Conservation (phyloP, 2,888 invertebrate species). For the Drosophila mercatorum region DNA sequence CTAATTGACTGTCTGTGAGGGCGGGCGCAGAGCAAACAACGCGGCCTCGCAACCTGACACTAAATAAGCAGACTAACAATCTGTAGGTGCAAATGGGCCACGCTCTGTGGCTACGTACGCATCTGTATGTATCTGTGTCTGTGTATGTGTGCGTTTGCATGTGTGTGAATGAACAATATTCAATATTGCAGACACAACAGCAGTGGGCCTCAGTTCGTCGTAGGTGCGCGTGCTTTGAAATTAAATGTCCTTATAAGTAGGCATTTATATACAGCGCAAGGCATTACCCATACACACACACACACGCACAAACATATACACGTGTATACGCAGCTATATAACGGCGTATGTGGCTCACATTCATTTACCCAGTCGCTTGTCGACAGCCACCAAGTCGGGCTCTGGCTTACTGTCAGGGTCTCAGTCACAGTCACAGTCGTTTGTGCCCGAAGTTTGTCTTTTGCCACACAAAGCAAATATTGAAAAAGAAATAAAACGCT, state of each 20-base stretch:
- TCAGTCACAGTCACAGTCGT: conserved; percentile 16
- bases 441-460: conserved; percentile 60
- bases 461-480: conserved; percentile 71
- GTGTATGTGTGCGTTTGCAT: conserved; percentile 15
- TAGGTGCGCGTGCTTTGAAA: conserved; percentile 70
- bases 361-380: conserved; percentile 52
- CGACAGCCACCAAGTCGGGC: conserved; percentile 47
- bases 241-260: conserved; percentile 76
- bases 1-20: conserved; percentile 68
- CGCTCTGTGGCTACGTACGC: conserved; percentile 10
- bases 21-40: conserved; percentile 54
- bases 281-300: conserved; percentile 24
- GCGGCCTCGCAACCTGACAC: conserved; percentile 48
- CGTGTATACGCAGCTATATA: not conserved
- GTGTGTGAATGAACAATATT: conserved; percentile 56
- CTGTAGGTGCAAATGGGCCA: conserved; percentile 65
- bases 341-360: conserved; percentile 41
- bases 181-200: conserved; percentile 71
- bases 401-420: conserved; percentile 6
- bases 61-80: conserved; percentile 61
- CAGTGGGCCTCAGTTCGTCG: conserved; percentile 41
- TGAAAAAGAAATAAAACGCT: conserved; percentile 72
- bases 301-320: conserved; percentile 12
- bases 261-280: conserved; percentile 73
- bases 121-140: conserved; percentile 7